Evolutionary conservation across 2,113 vertebrate species (phyloP), one percentile per base, ranked within the genome.

Genomic region (Psittacara wagleri): DNA sequence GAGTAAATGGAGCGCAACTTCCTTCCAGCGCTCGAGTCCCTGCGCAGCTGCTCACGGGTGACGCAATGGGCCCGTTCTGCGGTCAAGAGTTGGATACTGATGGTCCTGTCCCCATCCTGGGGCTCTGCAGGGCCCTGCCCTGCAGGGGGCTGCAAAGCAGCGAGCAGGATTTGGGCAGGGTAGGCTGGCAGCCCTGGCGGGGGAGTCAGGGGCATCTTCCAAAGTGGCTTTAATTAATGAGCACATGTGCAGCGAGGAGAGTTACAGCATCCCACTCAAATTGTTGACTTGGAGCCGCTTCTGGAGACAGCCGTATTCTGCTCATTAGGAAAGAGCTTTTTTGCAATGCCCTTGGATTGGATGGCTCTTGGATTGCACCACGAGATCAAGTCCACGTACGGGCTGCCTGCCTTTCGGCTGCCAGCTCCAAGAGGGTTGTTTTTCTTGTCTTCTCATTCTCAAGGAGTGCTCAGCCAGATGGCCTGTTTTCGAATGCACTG

Each of bases 391-490:
- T 96, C 96, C 96, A 93, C 93, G 96, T 95, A 95, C 77, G 67
- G 97, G 96, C 96, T 97, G 96, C 88, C 95, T 96, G 96, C 94
- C 91, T 97, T 96, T 97, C 95, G 3, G 94, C 97, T 97, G 97
- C 97, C 96, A 96, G 91, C 89, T 97, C 96, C 90, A 92, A 95
- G 95, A 97, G 95, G 94, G 95, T 97, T 97, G 97, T 97, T 97
- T 97, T 97, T 97, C 96, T 97, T 97, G 91, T 96, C 97, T 96
- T 95, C 97, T 96, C 92, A 84, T 97, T 97, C 96, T 95, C 96
- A 97, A 97, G 97, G 95, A 97, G 97, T 79, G 95, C 92, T 96
- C 92, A 96, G 97, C 97, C 97, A 97, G 97, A 97, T 97, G 97
- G 97, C 92, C 96, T 96, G 96, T 97, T 96, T 97, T 97, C 43